Evolutionary conservation across 2,888 invertebrate genomes (phyloP).

Genomic region (Ophraella communa): DNA sequence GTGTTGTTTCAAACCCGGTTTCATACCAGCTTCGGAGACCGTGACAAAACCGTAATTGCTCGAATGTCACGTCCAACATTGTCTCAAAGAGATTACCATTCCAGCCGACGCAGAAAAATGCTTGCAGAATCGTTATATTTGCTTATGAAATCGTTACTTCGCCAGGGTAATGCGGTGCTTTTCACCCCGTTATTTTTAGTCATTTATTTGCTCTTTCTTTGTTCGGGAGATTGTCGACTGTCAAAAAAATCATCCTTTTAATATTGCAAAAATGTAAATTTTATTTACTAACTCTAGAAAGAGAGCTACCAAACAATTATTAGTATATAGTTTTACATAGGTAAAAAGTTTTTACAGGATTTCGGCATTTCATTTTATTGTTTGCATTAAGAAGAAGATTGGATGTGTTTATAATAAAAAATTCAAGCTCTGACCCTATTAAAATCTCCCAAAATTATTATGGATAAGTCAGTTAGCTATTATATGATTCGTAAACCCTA

Average conservation of each 20-base stretch:
- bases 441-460: too few relatives aligned
- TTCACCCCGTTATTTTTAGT: background rate
- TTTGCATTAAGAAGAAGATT: too few relatives aligned
- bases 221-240: background rate
- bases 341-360: too few relatives aligned
- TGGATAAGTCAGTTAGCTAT: too few relatives aligned
- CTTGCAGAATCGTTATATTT: constrained; percentile 26
- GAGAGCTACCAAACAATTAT: background rate
- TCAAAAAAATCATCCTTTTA: background rate
- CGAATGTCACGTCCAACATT: constrained; percentile 49
- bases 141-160: constrained; percentile 26
- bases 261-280: background rate
- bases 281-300: too few relatives aligned
- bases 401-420: too few relatives aligned
- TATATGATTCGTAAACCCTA: too few relatives aligned
- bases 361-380: too few relatives aligned
- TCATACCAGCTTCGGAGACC: constrained; percentile 45
- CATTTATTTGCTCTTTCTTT: background rate
- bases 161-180: constrained; percentile 12
- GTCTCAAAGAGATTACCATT: constrained; percentile 33
- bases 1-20: constrained; percentile 44
- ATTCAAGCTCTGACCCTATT: too few relatives aligned
- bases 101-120: constrained; percentile 24
- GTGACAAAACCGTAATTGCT: constrained; percentile 56
- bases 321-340: background rate